phyloP scores from a whole-genome alignment of 1,140 invertebrate genomes.

The Calephelis nemesis region DNA sequence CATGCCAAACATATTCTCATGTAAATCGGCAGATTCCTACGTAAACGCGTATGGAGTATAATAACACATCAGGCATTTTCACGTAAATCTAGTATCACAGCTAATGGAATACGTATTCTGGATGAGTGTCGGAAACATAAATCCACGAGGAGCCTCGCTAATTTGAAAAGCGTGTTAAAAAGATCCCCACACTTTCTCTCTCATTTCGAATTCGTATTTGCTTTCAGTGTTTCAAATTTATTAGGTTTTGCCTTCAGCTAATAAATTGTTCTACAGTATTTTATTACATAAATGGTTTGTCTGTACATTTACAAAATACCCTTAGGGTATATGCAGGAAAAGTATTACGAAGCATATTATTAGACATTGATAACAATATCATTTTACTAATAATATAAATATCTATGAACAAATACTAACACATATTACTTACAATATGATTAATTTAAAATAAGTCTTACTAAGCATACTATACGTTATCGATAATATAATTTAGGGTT shows the following conservation, averaged over 20 bases:
- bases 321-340: too few relatives aligned
- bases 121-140: conserved; percentile 6
- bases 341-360: too few relatives aligned
- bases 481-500: too few relatives aligned
- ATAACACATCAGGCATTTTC: conserved; percentile 17
- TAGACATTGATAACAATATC: too few relatives aligned
- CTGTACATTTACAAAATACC: too few relatives aligned
- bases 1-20: conserved; percentile 43
- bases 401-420: too few relatives aligned
- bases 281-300: too few relatives aligned
- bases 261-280: not conserved
- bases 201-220: conserved; percentile 7
- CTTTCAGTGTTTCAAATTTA: conserved; percentile 1
- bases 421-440: too few relatives aligned
- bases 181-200: not conserved
- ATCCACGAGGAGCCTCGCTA: conserved; percentile 5
- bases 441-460: too few relatives aligned
- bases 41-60: conserved; percentile 29
- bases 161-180: conserved; percentile 15
- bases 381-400: too few relatives aligned
- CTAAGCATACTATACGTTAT: too few relatives aligned
- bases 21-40: conserved; percentile 28
- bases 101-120: conserved; percentile 15
- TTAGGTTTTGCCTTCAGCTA: not conserved
- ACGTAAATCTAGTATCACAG: conserved; percentile 7